phyloP scores from a whole-genome alignment of 2,888 invertebrate species.

The Temnothorax ravouxi region DNA sequence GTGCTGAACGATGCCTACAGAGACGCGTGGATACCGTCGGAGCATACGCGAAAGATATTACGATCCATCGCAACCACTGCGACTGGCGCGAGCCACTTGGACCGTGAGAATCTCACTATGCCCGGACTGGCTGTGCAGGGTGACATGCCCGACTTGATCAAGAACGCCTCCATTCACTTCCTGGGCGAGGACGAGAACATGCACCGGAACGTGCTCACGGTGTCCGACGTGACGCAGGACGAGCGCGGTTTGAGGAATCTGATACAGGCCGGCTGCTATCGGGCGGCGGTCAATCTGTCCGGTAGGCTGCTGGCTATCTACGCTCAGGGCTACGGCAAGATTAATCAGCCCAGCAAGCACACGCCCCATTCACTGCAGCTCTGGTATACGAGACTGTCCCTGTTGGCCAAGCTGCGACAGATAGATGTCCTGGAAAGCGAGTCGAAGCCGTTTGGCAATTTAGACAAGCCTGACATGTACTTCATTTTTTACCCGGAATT shows the following conservation, averaged over 20 bases:
- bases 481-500: constrained; percentile 95
- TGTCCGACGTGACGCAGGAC: constrained; percentile 95
- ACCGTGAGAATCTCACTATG: constrained; percentile 93
- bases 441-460: constrained; percentile 94
- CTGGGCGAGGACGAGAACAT: constrained; percentile 94
- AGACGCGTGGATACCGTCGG: constrained; percentile 94
- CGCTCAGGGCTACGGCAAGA: constrained; percentile 91
- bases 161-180: constrained; percentile 92
- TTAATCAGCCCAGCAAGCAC: constrained; percentile 92
- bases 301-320: constrained; percentile 93
- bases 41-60: constrained; percentile 91
- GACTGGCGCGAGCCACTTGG: constrained; percentile 91
- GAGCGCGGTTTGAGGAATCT: constrained; percentile 94
- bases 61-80: constrained; percentile 89
- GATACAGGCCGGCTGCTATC: constrained; percentile 92
- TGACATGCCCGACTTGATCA: constrained; percentile 94
- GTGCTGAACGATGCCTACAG: constrained; percentile 80
- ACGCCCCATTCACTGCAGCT: constrained; percentile 95
- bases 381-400: constrained; percentile 96
- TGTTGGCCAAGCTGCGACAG: constrained; percentile 93
- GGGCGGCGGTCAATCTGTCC: constrained; percentile 96
- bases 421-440: constrained; percentile 93
- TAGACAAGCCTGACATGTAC: constrained; percentile 96
- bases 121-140: constrained; percentile 91
- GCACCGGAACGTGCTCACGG: constrained; percentile 92